These are phyloP conservation scores for Neomicropteryx cornuta DNA, from an alignment of 1,140 invertebrate genomes.

Conservation along the genomic window DNA sequence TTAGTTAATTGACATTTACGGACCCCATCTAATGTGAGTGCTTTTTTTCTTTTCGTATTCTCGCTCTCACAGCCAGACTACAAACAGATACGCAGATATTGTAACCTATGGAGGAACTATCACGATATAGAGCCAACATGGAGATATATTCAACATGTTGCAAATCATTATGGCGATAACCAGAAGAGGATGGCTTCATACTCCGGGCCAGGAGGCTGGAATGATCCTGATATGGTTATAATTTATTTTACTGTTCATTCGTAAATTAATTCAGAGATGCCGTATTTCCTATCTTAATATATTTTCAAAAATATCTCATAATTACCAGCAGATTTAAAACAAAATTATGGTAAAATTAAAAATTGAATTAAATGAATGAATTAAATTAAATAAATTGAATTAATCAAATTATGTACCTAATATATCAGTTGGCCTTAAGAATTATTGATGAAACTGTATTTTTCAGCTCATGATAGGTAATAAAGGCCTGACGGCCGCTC, in stretches of 20 bases:
- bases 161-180: slow-evolving; percentile 62
- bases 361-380: neutral
- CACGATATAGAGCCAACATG: slow-evolving; percentile 74
- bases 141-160: slow-evolving; percentile 55
- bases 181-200: slow-evolving; percentile 54
- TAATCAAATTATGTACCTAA: neutral
- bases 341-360: neutral
- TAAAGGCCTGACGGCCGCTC: slow-evolving; percentile 66
- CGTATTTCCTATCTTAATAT: neutral
- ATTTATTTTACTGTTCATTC: slow-evolving; percentile 1
- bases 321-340: neutral
- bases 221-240: slow-evolving; percentile 84
- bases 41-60: neutral
- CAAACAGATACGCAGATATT: slow-evolving; percentile 27
- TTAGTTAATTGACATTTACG: too few species aligned
- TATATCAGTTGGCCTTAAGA: neutral
- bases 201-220: slow-evolving; percentile 81
- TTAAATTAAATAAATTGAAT: neutral
- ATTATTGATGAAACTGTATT: neutral
- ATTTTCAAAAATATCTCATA: neutral
- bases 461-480: slow-evolving; percentile 78
- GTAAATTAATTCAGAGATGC: neutral
- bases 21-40: too few species aligned
- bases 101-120: slow-evolving; percentile 86
- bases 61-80: slow-evolving; percentile 50